Evolutionary conservation across 2,888 invertebrate genomes (phyloP).

Genomic region (Argyresthia albistria): DNA sequence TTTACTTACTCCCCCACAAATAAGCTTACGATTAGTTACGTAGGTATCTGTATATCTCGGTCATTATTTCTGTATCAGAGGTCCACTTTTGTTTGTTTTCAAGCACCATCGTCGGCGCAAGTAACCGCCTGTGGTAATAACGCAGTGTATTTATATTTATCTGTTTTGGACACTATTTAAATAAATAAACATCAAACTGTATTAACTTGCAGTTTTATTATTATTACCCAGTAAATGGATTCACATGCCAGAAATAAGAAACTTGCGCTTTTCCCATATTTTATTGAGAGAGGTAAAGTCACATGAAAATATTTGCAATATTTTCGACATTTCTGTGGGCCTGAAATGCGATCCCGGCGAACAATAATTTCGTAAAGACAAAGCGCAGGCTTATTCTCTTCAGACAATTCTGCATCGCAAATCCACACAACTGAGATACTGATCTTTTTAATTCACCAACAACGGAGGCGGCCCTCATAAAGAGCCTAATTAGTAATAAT

Average conservation of each 20-base stretch:
- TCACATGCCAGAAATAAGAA: neutral
- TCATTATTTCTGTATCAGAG: neutral
- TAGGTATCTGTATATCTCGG: neutral
- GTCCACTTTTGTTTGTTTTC: neutral
- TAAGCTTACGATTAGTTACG: conserved; percentile 30
- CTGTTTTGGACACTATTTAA: neutral
- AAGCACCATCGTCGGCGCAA: neutral
- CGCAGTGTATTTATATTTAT: neutral
- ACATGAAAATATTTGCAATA: neutral
- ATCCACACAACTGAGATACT: conserved; percentile 67
- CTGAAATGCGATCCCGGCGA: neutral
- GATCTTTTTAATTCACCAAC: conserved; percentile 59
- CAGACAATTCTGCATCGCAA: conserved; percentile 64
- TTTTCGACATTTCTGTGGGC: neutral
- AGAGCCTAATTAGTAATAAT: conserved; percentile 71
- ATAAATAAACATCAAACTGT: neutral
- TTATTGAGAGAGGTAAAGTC: neutral
- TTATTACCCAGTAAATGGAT: neutral
- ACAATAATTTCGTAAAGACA: neutral
- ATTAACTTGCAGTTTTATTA: neutral
- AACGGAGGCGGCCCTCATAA: conserved; percentile 65
- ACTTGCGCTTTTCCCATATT: neutral
- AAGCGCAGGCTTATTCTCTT: neutral
- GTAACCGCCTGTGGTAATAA: neutral
- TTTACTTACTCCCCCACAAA: conserved; percentile 37